Percentiles rank a stretch among this genome's conserved stretches.
These are phyloP conservation scores for Physocephala rufipes DNA, from an alignment of 2,888 invertebrate genomes.

Conservation along the genomic window DNA sequence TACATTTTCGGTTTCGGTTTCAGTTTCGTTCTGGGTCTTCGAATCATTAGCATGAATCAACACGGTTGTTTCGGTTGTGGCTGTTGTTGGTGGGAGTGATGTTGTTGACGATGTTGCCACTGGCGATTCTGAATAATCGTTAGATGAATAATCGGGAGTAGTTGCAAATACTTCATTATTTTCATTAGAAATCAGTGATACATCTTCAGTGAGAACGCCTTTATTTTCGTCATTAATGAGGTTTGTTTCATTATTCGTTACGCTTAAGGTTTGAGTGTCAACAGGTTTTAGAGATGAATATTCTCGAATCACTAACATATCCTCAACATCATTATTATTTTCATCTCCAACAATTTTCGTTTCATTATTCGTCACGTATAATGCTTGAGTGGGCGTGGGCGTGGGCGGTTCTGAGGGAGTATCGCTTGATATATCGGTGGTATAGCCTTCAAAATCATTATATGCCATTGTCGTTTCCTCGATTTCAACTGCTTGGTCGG, in stretches of 20 bases:
- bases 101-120: background rate
- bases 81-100: background rate
- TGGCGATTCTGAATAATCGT: background rate
- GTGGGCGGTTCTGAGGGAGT: no score
- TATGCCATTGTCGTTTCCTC: conserved; percentile 3
- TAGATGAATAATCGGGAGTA: background rate
- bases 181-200: background rate
- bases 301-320: no score
- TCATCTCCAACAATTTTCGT: background rate
- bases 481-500: background rate
- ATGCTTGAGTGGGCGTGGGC: no score
- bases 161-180: background rate
- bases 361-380: no score
- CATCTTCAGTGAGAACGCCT: no score
- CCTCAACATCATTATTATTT: background rate
- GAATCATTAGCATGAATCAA: background rate
- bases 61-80: background rate
- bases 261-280: no score
- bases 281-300: no score
- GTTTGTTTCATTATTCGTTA: no score
- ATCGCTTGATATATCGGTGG: no score
- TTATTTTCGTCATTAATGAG: no score
- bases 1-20: background rate
- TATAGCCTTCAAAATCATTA: background rate
- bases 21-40: background rate